Percentiles rank a stretch among this genome's conserved stretches.
These are phyloP conservation scores for Drosophila suboccidentalis DNA, from an alignment of 2,888 invertebrate genomes.

Conservation along the genomic window DNA sequence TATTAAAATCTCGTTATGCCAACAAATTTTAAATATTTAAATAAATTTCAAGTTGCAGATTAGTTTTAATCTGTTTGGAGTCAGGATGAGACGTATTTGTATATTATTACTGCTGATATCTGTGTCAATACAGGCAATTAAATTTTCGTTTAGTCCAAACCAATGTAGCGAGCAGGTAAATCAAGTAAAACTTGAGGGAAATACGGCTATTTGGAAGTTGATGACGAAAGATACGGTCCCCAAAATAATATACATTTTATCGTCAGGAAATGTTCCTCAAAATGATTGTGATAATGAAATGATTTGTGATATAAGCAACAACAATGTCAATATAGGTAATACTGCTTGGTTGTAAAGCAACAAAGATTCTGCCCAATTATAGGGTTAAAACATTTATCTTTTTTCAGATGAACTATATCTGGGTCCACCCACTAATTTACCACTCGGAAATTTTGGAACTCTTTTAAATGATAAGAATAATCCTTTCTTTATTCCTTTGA, in stretches of 20 bases:
- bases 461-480: too few species aligned
- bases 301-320: too few species aligned
- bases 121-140: neutral
- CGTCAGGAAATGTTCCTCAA: neutral
- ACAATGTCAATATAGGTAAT: neutral
- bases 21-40: neutral
- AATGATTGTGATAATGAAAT: neutral
- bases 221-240: neutral
- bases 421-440: too few species aligned
- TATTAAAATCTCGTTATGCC: neutral
- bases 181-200: neutral
- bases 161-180: neutral
- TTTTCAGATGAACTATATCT: too few species aligned
- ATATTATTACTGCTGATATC: neutral
- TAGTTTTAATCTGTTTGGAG: neutral
- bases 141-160: neutral
- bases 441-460: too few species aligned
- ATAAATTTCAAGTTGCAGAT: neutral
- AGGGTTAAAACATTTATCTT: too few species aligned
- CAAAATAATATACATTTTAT: neutral
- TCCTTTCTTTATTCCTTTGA: too few species aligned
- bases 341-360: neutral
- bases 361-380: neutral
- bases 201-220: neutral
- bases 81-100: slow-evolving; percentile 11